phyloP scores from a whole-genome alignment of 2,797 vertebrate genomes.

The Arremon aurantiirostris region DNA sequence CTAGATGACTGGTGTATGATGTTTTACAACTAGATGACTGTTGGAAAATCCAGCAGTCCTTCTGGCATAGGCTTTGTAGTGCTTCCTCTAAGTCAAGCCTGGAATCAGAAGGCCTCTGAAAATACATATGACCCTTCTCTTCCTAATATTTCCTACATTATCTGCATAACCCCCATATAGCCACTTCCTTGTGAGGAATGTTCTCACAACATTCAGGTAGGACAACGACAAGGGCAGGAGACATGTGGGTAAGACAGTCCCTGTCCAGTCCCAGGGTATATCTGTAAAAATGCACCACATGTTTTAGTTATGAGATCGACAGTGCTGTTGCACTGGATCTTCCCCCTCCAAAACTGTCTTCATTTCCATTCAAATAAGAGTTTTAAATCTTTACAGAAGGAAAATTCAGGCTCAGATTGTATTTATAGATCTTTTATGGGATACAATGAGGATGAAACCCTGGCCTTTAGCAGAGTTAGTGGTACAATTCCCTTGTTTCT shows the following conservation, averaged over 20 bases:
- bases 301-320: neutral
- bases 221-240: neutral
- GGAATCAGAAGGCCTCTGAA: neutral
- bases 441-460: neutral
- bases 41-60: neutral
- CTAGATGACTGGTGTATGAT: no score
- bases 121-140: neutral
- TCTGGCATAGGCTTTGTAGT: neutral
- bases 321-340: neutral
- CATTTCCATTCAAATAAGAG: neutral
- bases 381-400: neutral
- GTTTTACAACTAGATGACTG: neutral
- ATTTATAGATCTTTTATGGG: neutral
- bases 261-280: neutral
- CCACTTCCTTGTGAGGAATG: neutral
- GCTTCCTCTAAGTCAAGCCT: neutral
- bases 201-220: neutral
- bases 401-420: neutral
- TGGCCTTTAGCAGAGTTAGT: neutral
- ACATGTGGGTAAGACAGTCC: fast-evolving
- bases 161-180: neutral
- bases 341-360: neutral
- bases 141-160: neutral
- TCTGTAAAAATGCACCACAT: neutral
- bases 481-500: neutral